These are phyloP conservation scores for Poecilia wingei DNA, from an alignment of 2,797 vertebrate genomes.

Conservation along the genomic window DNA sequence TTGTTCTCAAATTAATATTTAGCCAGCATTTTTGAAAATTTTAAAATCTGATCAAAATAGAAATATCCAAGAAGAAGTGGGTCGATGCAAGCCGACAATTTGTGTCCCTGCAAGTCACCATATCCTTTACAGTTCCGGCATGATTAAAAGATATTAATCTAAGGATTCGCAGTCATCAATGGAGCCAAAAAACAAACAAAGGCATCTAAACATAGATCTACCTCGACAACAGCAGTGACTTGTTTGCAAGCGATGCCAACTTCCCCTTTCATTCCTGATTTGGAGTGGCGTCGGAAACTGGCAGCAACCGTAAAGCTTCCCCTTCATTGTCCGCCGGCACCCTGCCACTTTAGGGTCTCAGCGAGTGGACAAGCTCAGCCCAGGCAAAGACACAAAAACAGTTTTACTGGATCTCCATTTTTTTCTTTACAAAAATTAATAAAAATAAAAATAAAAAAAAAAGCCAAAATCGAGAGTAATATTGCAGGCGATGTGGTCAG, in stretches of 20 bases:
- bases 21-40: background rate
- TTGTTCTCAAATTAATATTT: background rate
- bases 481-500: background rate
- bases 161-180: constrained; percentile 10
- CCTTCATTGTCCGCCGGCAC: constrained; percentile 61
- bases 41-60: background rate
- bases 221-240: constrained; percentile 56
- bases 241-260: constrained; percentile 45
- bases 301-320: constrained; percentile 60
- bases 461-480: background rate
- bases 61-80: constrained; percentile 50
- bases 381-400: constrained; percentile 12
- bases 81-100: constrained; percentile 29
- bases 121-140: constrained; percentile 7
- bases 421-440: background rate
- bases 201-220: constrained; percentile 20
- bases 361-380: constrained; percentile 41
- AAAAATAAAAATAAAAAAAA: background rate
- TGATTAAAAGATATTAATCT: constrained; percentile 26
- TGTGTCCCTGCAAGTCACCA: background rate
- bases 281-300: constrained; percentile 66
- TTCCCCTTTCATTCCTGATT: constrained; percentile 62
- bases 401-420: constrained; percentile 19
- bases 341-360: constrained; percentile 49
- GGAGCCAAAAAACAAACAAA: background rate